Percentiles rank a stretch among this genome's conserved stretches.
Evolutionary conservation across 2,888 invertebrate genomes (phyloP).

Genomic region (Nipponacmea schrenckii): DNA sequence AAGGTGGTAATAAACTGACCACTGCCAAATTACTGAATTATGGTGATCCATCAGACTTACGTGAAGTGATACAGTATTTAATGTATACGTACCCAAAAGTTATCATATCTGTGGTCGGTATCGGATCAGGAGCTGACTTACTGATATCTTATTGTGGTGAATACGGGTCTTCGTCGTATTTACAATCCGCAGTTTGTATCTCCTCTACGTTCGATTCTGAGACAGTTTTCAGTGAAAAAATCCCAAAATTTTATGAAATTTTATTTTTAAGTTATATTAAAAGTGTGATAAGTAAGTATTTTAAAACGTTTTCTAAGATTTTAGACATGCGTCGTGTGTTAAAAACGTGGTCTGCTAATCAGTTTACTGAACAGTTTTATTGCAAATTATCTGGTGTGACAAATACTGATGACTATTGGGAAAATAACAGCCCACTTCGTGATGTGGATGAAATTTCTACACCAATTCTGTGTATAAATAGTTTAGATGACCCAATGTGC

Average conservation of each 20-base stretch:
- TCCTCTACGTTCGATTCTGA: conserved; percentile 45
- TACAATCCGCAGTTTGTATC: conserved; percentile 53
- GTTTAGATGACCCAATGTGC: conserved; percentile 59
- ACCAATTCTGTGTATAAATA: conserved; percentile 58
- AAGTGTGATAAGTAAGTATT: conserved; percentile 44
- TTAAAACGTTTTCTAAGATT: conserved; percentile 39
- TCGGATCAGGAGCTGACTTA: conserved; percentile 53
- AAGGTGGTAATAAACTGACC: conserved; percentile 50
- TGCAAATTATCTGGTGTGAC: conserved; percentile 42
- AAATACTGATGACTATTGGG: conserved; percentile 57
- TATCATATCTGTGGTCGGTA: conserved; percentile 49
- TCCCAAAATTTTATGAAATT: conserved; percentile 42
- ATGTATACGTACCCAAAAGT: conserved; percentile 44
- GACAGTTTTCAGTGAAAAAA: conserved; percentile 15
- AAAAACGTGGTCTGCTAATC: conserved; percentile 36
- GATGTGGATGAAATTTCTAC: conserved; percentile 60
- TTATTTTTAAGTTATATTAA: conserved; percentile 46
- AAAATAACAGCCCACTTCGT: conserved; percentile 56
- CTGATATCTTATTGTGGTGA: conserved; percentile 62
- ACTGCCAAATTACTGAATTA: conserved; percentile 55
- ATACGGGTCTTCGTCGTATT: conserved; percentile 54
- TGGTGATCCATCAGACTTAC: conserved; percentile 58
- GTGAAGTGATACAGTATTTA: conserved; percentile 56
- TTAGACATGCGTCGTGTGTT: conserved; percentile 44
- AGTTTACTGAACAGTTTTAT: conserved; percentile 48